Conservation (phyloP, 2,888 invertebrate species). For the Linnaemya tessellans region DNA sequence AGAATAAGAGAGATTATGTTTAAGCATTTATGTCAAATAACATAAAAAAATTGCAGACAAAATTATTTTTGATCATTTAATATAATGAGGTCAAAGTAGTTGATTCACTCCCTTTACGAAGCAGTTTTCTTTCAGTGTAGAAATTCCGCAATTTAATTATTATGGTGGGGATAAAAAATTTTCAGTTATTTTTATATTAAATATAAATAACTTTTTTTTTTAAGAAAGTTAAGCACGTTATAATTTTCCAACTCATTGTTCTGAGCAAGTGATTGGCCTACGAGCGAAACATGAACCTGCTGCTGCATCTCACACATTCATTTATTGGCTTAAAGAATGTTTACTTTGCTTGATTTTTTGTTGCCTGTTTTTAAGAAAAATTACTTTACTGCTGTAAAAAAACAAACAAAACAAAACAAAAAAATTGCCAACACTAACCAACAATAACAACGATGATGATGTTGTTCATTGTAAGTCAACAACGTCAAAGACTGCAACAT, state of each 20-base stretch:
- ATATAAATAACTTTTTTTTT: conserved; percentile 13
- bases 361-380: conserved; percentile 21
- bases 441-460: conserved; percentile 29
- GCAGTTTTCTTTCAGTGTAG: neutral
- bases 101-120: no score
- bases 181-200: conserved; percentile 5
- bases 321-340: conserved; percentile 18
- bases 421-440: conserved; percentile 42
- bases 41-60: no score
- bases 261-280: conserved; percentile 12
- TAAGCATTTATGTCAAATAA: no score
- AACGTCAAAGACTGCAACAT: conserved; percentile 49
- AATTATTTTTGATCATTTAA: no score
- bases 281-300: conserved; percentile 33
- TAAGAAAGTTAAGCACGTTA: conserved; percentile 9
- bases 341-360: conserved; percentile 3
- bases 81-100: no score
- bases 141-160: neutral
- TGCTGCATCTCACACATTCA: conserved; percentile 20
- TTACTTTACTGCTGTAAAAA: neutral
- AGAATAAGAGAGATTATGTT: no score
- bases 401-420: neutral
- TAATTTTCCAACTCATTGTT: conserved; percentile 10
- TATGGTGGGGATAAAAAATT: conserved; percentile 21
- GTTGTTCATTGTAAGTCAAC: conserved; percentile 39